Conservation (phyloP, 92 coral and sea anemone genomes). For the Palythoa heliodiscus region DNA sequence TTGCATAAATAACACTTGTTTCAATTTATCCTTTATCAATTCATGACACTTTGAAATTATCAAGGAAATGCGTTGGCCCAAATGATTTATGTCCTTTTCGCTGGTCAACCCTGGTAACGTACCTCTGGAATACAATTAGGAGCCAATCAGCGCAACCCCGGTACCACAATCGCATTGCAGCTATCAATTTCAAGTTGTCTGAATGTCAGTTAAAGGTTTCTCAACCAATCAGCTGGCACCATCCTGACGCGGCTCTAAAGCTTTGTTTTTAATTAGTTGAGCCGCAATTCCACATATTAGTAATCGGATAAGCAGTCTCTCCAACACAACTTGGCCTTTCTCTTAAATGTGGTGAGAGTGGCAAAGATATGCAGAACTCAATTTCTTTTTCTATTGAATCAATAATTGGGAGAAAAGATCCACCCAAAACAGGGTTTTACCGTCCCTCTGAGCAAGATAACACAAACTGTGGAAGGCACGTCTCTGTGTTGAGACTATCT, state of each 20-base stretch:
- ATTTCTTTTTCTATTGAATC: slow-evolving; percentile 95
- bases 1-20: slow-evolving; percentile 1
- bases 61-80: slow-evolving; percentile 56
- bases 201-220: slow-evolving; percentile 70
- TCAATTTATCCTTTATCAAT: not conserved
- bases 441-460: slow-evolving; percentile 38
- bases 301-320: slow-evolving; percentile 90
- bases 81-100: slow-evolving; percentile 67
- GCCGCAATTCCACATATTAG: slow-evolving; percentile 63
- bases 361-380: slow-evolving; percentile 71
- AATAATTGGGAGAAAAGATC: slow-evolving; percentile 88
- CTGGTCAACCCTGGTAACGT: slow-evolving; percentile 69
- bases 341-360: slow-evolving; percentile 8
- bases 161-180: slow-evolving; percentile 58
- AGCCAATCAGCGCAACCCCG: slow-evolving; percentile 60
- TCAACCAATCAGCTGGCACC: slow-evolving; percentile 78
- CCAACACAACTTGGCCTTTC: slow-evolving; percentile 42
- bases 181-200: slow-evolving; percentile 71
- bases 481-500: slow-evolving; percentile 26
- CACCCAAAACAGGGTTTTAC: slow-evolving; percentile 56
- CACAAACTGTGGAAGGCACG: slow-evolving; percentile 24
- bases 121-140: slow-evolving; percentile 42
- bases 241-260: slow-evolving; percentile 63
- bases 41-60: slow-evolving; percentile 44
- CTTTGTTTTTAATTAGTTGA: slow-evolving; percentile 80